These are phyloP conservation scores for Xestoiulus laeticollis DNA, from an alignment of 2,888 invertebrate genomes.

Conservation along the genomic window DNA sequence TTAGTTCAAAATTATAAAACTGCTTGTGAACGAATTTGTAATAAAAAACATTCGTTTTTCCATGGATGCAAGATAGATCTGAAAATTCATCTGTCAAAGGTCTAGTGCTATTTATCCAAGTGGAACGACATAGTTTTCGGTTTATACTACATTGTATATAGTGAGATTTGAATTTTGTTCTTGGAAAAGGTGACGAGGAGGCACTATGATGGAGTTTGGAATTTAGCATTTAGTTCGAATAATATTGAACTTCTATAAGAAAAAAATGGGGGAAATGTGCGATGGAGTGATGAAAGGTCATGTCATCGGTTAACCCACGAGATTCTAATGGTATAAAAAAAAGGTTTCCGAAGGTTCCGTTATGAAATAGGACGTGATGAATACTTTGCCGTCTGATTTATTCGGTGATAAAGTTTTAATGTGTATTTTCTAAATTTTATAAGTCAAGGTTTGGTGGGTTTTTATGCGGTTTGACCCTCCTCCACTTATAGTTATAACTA, in stretches of 20 bases:
- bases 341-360: not conserved
- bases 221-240: not conserved
- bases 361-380: slow-evolving; percentile 38
- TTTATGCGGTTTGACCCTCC: slow-evolving; percentile 38
- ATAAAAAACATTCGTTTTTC: not conserved
- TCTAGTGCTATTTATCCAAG: not conserved
- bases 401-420: slow-evolving; percentile 31
- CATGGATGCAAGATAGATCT: not conserved
- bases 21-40: not conserved
- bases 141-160: not conserved
- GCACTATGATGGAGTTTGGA: not conserved
- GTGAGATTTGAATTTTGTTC: not conserved
- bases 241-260: not conserved
- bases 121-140: not conserved
- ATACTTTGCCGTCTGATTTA: not conserved
- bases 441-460: slow-evolving; percentile 39
- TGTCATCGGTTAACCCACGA: not conserved
- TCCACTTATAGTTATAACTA: not conserved
- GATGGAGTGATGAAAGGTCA: not conserved
- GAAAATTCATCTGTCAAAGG: not conserved
- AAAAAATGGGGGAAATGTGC: not conserved
- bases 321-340: not conserved
- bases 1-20: not conserved
- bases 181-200: not conserved
- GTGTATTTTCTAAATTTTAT: not conserved